Evolutionary conservation across 1,140 invertebrate genomes (phyloP).

Genomic region (Campodea augens): DNA sequence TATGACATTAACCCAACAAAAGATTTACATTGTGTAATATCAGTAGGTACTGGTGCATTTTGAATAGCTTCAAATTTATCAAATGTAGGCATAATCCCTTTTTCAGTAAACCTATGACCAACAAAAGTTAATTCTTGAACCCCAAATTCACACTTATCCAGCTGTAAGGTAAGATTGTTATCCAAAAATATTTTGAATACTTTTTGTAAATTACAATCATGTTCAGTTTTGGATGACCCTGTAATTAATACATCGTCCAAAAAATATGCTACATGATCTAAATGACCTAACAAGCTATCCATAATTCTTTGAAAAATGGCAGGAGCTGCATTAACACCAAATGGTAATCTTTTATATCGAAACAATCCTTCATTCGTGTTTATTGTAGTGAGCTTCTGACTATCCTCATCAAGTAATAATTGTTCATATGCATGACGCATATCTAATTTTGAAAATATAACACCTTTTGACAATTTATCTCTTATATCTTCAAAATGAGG

Average conservation of each 20-base stretch:
- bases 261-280: conserved; percentile 2
- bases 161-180: not conserved
- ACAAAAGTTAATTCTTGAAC: conserved; percentile 12
- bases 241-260: not conserved
- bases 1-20: conserved; percentile 12
- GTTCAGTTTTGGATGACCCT: not conserved
- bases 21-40: conserved; percentile 10
- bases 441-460: not conserved
- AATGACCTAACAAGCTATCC: not conserved
- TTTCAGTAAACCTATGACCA: conserved; percentile 13
- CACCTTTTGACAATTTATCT: no score
- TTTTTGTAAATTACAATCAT: not conserved
- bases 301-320: not conserved
- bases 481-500: no score
- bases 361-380: not conserved
- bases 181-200: not conserved
- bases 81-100: conserved; percentile 15
- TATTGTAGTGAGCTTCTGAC: not conserved
- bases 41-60: conserved; percentile 9
- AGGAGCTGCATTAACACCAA: not conserved
- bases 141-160: not conserved
- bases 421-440: not conserved
- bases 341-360: not conserved
- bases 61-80: conserved; percentile 15
- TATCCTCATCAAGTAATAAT: not conserved